Conservation (phyloP, 2,113 vertebrate species). For the Cinclus cinclus region DNA sequence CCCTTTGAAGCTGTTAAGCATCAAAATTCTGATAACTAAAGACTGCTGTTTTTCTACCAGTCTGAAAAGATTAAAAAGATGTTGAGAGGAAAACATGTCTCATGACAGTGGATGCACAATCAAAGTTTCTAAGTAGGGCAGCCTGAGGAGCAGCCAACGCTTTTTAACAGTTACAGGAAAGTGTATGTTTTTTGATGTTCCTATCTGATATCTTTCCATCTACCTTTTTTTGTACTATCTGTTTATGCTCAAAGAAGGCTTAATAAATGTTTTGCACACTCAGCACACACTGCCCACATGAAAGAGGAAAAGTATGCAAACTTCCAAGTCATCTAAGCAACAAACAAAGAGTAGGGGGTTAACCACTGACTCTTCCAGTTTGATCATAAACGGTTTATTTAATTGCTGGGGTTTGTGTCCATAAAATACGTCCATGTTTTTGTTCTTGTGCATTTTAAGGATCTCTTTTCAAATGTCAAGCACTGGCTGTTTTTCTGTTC, state of each 20-base stretch:
- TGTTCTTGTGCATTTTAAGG: not conserved
- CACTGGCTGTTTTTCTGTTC: not conserved
- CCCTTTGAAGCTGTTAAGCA: slow-evolving; percentile 64
- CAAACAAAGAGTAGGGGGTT: not conserved
- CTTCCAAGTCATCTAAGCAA: not conserved
- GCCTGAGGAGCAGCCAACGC: slow-evolving; percentile 37
- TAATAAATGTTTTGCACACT: slow-evolving; percentile 41
- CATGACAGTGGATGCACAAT: slow-evolving; percentile 55
- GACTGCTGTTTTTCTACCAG: slow-evolving; percentile 42
- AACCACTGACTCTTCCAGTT: not conserved
- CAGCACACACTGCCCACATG: not conserved
- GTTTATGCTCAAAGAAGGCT: not conserved
- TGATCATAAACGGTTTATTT: not conserved
- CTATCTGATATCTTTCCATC: not conserved
- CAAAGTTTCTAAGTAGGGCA: slow-evolving; percentile 66
- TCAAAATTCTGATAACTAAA: slow-evolving; percentile 53
- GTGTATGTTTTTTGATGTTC: slow-evolving; percentile 38
- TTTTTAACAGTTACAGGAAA: slow-evolving; percentile 44
- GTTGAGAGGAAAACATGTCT: slow-evolving; percentile 47
- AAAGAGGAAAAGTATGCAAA: not conserved
- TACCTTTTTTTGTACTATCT: slow-evolving; percentile 19
- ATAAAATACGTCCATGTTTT: not conserved
- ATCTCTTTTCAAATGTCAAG: not conserved
- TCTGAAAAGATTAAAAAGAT: slow-evolving; percentile 65
- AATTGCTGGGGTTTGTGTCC: not conserved